phyloP scores from a whole-genome alignment of 2,888 invertebrate genomes.

The Netelia virgata region DNA sequence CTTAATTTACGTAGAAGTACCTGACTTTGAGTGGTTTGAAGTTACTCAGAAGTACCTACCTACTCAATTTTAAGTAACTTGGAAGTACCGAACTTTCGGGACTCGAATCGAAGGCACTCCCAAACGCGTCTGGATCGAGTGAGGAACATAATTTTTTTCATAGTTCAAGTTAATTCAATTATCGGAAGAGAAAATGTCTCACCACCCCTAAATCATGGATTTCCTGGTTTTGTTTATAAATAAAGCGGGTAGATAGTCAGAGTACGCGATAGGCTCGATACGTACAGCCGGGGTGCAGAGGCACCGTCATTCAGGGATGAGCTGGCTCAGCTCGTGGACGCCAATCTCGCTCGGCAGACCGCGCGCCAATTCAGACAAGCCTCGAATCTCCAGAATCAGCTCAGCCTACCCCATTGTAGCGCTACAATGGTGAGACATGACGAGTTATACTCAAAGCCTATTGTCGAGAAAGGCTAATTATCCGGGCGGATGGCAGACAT shows the following conservation, averaged over 20 bases:
- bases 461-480: background rate
- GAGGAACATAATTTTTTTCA: too few species aligned
- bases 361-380: conserved; percentile 38
- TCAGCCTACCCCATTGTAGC: conserved; percentile 39
- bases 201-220: too few species aligned
- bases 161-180: too few species aligned
- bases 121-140: too few species aligned
- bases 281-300: conserved; percentile 31
- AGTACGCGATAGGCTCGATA: background rate
- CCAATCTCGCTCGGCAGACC: conserved; percentile 54
- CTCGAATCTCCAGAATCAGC: conserved; percentile 43
- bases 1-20: too few species aligned
- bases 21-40: too few species aligned
- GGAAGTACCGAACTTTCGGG: too few species aligned
- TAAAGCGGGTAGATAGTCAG: background rate
- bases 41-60: too few species aligned
- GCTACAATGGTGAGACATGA: conserved; percentile 22
- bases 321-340: conserved; percentile 53
- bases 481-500: background rate
- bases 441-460: conserved; percentile 5
- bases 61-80: too few species aligned
- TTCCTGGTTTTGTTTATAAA: too few species aligned
- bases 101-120: too few species aligned
- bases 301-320: conserved; percentile 49
- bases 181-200: too few species aligned